Conservation (phyloP, 2,113 vertebrate species). For the Misgurnus anguillicaudatus region DNA sequence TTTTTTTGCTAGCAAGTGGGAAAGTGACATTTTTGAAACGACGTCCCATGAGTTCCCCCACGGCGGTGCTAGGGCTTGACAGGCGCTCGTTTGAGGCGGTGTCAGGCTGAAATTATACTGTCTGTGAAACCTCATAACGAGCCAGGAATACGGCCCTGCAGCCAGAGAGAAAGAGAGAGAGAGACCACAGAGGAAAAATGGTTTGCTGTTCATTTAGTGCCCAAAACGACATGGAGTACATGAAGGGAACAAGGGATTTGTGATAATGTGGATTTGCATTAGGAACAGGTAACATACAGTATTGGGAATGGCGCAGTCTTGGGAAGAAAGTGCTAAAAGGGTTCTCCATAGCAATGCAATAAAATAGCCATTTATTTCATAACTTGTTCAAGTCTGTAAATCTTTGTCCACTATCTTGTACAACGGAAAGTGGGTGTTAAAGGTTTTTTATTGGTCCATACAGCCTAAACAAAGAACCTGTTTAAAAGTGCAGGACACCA, state of each 20-base stretch:
- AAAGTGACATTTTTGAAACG: constrained; percentile 75
- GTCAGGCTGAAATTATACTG: constrained; percentile 74
- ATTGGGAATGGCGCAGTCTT: too few species aligned
- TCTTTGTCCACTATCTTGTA: too few species aligned
- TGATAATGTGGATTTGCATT: neutral
- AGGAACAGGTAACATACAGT: neutral
- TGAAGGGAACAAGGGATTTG: neutral
- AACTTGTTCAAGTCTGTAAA: too few species aligned
- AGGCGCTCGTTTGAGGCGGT: constrained; percentile 69
- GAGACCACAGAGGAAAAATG: constrained; percentile 37
- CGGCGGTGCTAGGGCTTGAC: constrained; percentile 64
- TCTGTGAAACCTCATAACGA: constrained; percentile 73
- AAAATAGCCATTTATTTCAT: too few species aligned
- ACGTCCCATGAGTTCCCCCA: constrained; percentile 67
- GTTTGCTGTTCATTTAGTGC: neutral
- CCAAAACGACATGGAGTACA: neutral
- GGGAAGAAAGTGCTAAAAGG: too few species aligned
- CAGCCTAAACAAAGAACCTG: too few species aligned
- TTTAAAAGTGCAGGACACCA: too few species aligned
- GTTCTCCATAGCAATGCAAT: too few species aligned
- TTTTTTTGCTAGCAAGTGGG: constrained; percentile 60
- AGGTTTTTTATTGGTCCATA: too few species aligned
- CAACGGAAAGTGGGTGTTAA: too few species aligned
- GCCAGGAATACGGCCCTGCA: constrained; percentile 65
- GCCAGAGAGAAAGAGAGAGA: constrained; percentile 62